Percentiles rank a stretch among this genome's conserved stretches.
Evolutionary conservation across 2,113 vertebrate species (phyloP).

Genomic region (Willisornis vidua): DNA sequence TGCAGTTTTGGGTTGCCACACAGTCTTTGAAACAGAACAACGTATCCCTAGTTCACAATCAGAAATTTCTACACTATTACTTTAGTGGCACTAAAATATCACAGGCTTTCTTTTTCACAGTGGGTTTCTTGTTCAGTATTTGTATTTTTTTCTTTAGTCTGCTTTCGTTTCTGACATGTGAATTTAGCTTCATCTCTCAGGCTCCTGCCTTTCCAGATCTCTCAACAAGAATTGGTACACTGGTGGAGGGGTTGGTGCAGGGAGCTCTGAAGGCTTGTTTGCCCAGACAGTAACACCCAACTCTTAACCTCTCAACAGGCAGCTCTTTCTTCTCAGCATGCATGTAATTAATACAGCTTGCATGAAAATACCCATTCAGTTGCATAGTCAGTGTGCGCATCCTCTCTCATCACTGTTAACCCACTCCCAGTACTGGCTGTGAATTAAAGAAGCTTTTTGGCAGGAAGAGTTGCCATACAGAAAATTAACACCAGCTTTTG

Average conservation of each 20-base stretch:
- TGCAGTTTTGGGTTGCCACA: neutral
- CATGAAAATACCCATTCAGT: slow-evolving; percentile 37
- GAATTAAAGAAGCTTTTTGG: slow-evolving; percentile 41
- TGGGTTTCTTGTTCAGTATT: neutral
- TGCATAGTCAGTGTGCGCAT: neutral
- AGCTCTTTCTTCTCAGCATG: slow-evolving; percentile 25
- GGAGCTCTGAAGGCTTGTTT: neutral
- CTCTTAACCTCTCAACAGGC: slow-evolving; percentile 6
- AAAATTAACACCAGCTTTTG: slow-evolving; percentile 43
- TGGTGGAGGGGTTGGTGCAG: neutral
- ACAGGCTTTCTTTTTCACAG: neutral
- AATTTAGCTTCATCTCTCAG: neutral
- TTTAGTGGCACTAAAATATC: neutral
- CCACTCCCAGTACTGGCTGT: neutral
- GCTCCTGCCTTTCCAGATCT: neutral
- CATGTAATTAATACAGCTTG: slow-evolving; percentile 11
- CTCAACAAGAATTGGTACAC: neutral
- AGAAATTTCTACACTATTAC: neutral
- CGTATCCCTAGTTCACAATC: neutral
- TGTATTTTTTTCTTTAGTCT: neutral
- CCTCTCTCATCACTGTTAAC: neutral
- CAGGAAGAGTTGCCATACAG: slow-evolving; percentile 13
- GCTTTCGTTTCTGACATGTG: neutral
- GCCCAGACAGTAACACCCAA: neutral
- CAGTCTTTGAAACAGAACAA: neutral